phyloP scores from a whole-genome alignment of 2,113 vertebrate genomes.

The Cacatua alba region DNA sequence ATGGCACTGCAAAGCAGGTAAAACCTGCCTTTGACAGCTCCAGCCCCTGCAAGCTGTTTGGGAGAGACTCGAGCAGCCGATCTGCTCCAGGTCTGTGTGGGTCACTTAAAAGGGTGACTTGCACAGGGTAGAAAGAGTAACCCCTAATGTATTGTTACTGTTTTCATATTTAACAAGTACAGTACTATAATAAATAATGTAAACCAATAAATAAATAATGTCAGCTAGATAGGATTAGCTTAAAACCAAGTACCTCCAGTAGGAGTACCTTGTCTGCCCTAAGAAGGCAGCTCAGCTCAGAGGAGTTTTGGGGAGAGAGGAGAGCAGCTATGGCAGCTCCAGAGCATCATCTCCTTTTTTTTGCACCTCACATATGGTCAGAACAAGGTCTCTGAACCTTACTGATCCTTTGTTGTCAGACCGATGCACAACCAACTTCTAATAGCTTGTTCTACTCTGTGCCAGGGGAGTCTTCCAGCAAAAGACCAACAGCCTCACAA shows the following conservation, averaged over 20 bases:
- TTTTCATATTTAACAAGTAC: slow-evolving; percentile 51
- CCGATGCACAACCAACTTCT: background rate
- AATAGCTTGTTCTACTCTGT: background rate
- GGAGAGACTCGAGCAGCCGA: background rate
- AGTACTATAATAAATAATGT: slow-evolving; percentile 40
- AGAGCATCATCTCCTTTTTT: background rate
- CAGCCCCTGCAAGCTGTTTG: background rate
- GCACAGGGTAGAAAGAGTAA: background rate
- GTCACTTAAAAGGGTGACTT: background rate
- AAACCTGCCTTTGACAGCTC: background rate
- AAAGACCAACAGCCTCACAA: background rate
- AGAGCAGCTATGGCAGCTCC: background rate
- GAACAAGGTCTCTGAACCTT: background rate
- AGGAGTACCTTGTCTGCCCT: background rate
- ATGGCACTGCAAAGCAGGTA: background rate
- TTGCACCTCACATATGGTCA: background rate
- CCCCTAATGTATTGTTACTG: background rate
- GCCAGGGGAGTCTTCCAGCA: background rate
- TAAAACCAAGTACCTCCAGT: background rate
- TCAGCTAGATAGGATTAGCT: background rate
- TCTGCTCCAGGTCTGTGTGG: fast-evolving
- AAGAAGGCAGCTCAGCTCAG: background rate
- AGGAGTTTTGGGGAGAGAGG: background rate
- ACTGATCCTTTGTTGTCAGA: background rate
- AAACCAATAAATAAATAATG: slow-evolving; percentile 56